These are phyloP conservation scores for Drosophila ercepeae DNA, from an alignment of 1,140 invertebrate genomes.

Conservation along the genomic window DNA sequence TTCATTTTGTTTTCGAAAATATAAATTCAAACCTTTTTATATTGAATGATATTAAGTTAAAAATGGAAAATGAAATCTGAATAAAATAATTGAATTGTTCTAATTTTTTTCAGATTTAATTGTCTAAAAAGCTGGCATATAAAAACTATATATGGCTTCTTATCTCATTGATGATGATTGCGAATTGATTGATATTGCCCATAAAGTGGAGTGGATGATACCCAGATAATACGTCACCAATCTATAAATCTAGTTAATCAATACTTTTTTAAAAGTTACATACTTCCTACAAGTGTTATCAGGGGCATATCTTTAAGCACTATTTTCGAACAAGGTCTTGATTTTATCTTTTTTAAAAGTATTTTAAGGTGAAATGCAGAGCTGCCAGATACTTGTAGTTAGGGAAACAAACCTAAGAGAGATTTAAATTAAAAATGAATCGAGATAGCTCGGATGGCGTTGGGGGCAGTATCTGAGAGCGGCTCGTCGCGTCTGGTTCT, in stretches of 20 bases:
- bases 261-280: conserved; percentile 8
- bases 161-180: conserved; percentile 13
- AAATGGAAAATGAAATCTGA: too few relatives aligned
- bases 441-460: conserved; percentile 10
- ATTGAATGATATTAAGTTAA: too few relatives aligned
- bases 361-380: neutral
- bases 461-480: conserved; percentile 17
- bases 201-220: neutral
- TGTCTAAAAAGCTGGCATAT: neutral
- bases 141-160: neutral
- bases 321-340: neutral
- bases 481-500: conserved; percentile 22
- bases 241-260: conserved; percentile 23
- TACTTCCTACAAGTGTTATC: conserved; percentile 7
- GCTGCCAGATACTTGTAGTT: conserved; percentile 6
- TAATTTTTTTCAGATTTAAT: neutral
- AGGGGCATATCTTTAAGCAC: neutral
- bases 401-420: too few relatives aligned
- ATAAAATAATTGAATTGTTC: neutral
- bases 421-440: neutral
- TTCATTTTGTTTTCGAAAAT: too few relatives aligned
- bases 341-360: neutral
- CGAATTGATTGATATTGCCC: conserved; percentile 21
- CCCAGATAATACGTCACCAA: conserved; percentile 14
- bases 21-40: too few relatives aligned